Percentiles rank a stretch among this genome's conserved stretches.
These are phyloP conservation scores for Ctenopoma kingsleyae DNA, from an alignment of 2,797 vertebrate species.

Conservation along the genomic window DNA sequence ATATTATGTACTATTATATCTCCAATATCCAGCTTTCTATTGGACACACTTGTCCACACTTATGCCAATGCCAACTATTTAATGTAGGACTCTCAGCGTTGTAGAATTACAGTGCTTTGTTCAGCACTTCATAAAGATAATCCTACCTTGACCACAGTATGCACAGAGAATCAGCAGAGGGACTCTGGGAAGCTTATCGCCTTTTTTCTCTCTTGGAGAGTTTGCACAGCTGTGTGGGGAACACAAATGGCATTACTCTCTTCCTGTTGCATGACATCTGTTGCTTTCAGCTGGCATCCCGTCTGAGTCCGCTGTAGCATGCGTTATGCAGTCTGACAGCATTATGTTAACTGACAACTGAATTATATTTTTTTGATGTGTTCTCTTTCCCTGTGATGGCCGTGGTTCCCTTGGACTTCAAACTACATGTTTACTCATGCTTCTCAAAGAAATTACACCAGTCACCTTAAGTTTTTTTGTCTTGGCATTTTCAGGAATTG, in stretches of 20 bases:
- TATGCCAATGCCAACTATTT: not conserved
- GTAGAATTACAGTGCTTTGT: conserved; percentile 6
- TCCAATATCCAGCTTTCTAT: not conserved
- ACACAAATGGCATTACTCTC: conserved; percentile 59
- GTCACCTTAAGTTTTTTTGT: too few species aligned
- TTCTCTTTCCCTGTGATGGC: not conserved
- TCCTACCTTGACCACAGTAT: conserved; percentile 36
- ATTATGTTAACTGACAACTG: conserved; percentile 34
- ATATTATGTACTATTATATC: not conserved
- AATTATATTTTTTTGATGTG: not conserved
- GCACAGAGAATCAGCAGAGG: conserved; percentile 38
- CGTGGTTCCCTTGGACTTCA: not conserved
- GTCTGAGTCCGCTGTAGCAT: conserved; percentile 35
- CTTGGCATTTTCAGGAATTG: too few species aligned
- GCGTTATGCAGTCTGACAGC: conserved; percentile 45
- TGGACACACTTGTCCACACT: not conserved
- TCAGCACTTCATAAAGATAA: conserved; percentile 46
- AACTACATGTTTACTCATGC: not conserved
- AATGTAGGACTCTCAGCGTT: not conserved
- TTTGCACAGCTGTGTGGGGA: conserved; percentile 68
- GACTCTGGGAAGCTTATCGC: conserved; percentile 37
- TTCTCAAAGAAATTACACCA: not conserved
- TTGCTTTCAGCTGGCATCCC: conserved; percentile 66
- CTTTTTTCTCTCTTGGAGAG: conserved; percentile 39
- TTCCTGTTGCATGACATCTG: conserved; percentile 73